Evolutionary conservation across 1,140 invertebrate species (phyloP), one percentile per base, ranked within the genome.

Genomic region (Polyergus mexicanus): DNA sequence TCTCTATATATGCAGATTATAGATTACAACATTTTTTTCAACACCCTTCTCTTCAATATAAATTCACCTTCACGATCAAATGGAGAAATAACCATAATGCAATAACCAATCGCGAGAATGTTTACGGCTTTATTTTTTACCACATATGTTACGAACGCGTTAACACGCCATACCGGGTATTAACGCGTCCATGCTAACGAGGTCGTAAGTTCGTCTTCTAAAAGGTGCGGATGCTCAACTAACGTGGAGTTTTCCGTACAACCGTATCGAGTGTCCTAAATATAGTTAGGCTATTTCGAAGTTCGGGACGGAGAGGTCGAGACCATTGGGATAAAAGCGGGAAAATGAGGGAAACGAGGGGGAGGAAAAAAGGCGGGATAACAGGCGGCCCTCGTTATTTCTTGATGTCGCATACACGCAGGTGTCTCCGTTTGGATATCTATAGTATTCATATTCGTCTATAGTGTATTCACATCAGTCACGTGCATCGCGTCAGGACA

Each of bases 241-340:
- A 51, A 41, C 78, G 51, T 35, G 38, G 41, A 35, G 68, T 72
- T 71, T 74, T 68, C 56, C 32, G 25, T 54, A 41, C 51, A 25
- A 10, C 38, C 63, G 32, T 58, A 76, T 58, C 60, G 86, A 68
- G 38, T 83, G 47, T 38, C 65, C 87, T 87, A 87, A 91, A 91
- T 90, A 89, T 89, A 90, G 87, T 65, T 13, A 22, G 25, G 81
- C 65, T 90, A 88, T 90, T 88, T 90, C 74, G 63, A 71, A 74
- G 81, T 62, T 75, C 22, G 71, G n/a, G 7, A 28, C 16, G 25
- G 22, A 62, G 25, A 60, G 16, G 32, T 72, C 58, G 54, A 10
- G 54, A 10, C 28, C 62, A 83, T 85, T 28, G 85, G 60, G 51
- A 80, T 41, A 84, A 86, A 63, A 51, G 86, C 63, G 62, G 32